Base-by-base conservation (phyloP, 1,140 invertebrate species). In the Bursaphelenchus mucronatus region DNA sequence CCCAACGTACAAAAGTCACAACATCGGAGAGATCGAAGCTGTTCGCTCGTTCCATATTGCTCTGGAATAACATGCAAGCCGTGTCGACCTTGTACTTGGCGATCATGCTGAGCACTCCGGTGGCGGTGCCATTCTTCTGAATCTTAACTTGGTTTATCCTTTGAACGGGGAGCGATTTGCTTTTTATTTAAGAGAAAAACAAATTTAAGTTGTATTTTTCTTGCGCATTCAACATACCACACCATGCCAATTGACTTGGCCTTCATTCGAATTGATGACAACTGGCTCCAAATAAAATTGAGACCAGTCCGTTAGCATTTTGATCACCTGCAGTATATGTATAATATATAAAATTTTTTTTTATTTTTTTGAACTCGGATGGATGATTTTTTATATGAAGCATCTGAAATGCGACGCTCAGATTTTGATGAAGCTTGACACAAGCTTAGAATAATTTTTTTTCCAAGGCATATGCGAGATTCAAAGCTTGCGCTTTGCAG, bases 61-160 rank as follows among this genome's bases (percentile, higher is more conserved):
- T 73, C 17, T 71, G 69, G 44, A 70, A 70, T 17, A 70, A 47
- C 15, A 61, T 66, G 64, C 70, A 65, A 17, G 59, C 51, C 19
- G 69, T 70, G 39, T 70, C 69, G 4, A 70, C 69, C 45, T 72
- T 17, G 5, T 49, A 66, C 40, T 40, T 41, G 43, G 73, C 55
- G 8, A 70, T 41, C 55, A 70, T 71, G 15, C 69, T 70, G 13
- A 70, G 53, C 21, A 70, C 68, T n/a, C 69, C 69, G n/a, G 69
- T 70, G 65, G 65, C 73, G 13, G 30, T 73, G 19, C 70, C 69
- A 41, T 62, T 74, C 17, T 21, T n/a, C 67, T 69, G 30, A 30
- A 70, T 19, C 7, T 11, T 11, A 39, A 46, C 21, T 50, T n/a
- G 40, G 13, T 41, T 59, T 11, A 59, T n/a, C 1, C 2, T 0